A percentile compares a stretch with the other conserved stretches of the same genome.
These are phyloP conservation scores for Drosophila navojoa DNA, from an alignment of 1,140 invertebrate genomes.

Conservation along the genomic window DNA sequence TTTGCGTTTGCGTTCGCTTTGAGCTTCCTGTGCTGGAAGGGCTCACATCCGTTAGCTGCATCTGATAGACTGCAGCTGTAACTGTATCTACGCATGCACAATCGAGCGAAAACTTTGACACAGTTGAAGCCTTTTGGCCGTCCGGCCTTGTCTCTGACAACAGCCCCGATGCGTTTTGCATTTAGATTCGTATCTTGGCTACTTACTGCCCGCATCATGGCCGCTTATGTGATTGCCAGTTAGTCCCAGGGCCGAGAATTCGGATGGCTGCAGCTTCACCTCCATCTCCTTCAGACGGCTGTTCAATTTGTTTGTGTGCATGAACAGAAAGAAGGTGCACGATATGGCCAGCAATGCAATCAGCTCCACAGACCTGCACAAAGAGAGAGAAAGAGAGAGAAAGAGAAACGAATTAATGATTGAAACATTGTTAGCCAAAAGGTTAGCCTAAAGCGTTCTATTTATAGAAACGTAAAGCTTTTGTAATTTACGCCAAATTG, in stretches of 20 bases:
- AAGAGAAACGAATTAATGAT: slow-evolving; percentile 3
- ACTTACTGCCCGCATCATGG: slow-evolving; percentile 81
- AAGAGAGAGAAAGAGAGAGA: slow-evolving; percentile 26
- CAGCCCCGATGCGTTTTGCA: slow-evolving; percentile 23
- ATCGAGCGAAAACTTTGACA: slow-evolving; percentile 66
- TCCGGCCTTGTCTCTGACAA: slow-evolving; percentile 48
- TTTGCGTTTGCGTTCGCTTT: slow-evolving; percentile 3
- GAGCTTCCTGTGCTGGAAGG: not conserved
- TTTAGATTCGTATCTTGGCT: slow-evolving; percentile 44
- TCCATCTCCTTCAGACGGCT: slow-evolving; percentile 91
- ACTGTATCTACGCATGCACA: slow-evolving; percentile 54
- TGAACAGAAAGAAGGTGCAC: slow-evolving; percentile 91
- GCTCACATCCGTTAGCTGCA: not conserved
- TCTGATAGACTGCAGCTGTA: not conserved
- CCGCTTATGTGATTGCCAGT: slow-evolving; percentile 85
- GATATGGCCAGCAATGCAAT: slow-evolving; percentile 91
- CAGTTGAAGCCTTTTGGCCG: slow-evolving; percentile 33
- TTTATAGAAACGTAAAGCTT: slow-evolving; percentile 65
- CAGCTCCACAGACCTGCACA: slow-evolving; percentile 89
- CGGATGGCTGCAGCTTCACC: slow-evolving; percentile 89
- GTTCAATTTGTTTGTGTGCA: slow-evolving; percentile 91
- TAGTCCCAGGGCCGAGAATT: slow-evolving; percentile 89
- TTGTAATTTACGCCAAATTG: slow-evolving; percentile 78
- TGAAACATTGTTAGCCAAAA: slow-evolving; percentile 58
- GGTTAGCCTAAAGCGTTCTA: slow-evolving; percentile 31